These are phyloP conservation scores for Hemistola chrysoprasaria DNA, from an alignment of 2,888 invertebrate species.

Conservation along the genomic window DNA sequence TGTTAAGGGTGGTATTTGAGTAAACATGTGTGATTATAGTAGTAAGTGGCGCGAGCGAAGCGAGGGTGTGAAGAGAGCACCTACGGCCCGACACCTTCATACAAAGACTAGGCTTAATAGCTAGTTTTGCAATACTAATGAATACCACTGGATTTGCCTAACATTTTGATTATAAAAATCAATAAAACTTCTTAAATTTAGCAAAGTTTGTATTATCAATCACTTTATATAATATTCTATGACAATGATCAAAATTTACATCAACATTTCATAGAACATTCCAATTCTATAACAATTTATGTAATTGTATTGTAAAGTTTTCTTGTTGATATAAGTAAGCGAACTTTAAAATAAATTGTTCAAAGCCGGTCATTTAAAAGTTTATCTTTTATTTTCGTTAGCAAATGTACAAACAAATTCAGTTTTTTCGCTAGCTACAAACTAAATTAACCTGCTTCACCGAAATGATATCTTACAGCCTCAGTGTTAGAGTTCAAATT, in stretches of 20 bases:
- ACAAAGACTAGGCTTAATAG: conserved; percentile 70
- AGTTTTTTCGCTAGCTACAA: conserved; percentile 33
- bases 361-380: too few species aligned
- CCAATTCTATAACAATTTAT: too few species aligned
- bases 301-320: too few species aligned
- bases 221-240: too few species aligned
- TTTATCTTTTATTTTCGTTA: too few species aligned
- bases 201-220: too few species aligned
- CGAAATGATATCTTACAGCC: conserved; percentile 30
- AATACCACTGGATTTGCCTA: conserved; percentile 34
- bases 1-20: background rate
- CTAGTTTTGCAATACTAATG: conserved; percentile 61
- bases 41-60: conserved; percentile 16
- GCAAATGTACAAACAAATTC: conserved; percentile 23
- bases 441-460: conserved; percentile 24
- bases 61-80: conserved; percentile 46
- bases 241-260: too few species aligned
- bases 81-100: conserved; percentile 72
- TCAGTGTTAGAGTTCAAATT: conserved; percentile 47
- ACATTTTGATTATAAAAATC: background rate
- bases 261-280: background rate
- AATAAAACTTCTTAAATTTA: too few species aligned
- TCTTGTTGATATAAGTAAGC: too few species aligned
- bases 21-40: background rate
- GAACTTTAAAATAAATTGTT: too few species aligned